These are phyloP conservation scores for Lobophora halterata DNA, from an alignment of 2,888 invertebrate genomes.

Conservation along the genomic window DNA sequence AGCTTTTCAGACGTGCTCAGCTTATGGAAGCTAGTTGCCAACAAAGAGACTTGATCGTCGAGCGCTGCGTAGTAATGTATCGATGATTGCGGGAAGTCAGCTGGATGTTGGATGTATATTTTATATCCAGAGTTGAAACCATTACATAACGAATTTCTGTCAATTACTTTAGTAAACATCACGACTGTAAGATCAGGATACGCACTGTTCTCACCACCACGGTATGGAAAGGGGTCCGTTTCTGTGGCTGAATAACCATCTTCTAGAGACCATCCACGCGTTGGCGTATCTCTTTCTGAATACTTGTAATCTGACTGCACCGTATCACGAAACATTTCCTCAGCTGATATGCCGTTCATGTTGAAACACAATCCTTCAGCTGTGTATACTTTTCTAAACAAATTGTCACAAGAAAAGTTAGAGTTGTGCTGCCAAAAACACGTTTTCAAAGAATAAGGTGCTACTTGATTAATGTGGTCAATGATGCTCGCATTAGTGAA, in stretches of 20 bases:
- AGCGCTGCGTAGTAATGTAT: neutral
- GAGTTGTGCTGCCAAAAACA: conserved; percentile 16
- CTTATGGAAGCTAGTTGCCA: neutral
- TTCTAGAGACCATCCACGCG: neutral
- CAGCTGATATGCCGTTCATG: conserved; percentile 39
- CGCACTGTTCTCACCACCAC: neutral
- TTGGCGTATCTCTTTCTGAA: neutral
- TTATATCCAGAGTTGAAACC: conserved; percentile 23
- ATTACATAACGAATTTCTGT: conserved; percentile 20
- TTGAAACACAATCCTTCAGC: conserved; percentile 46
- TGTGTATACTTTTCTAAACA: conserved; percentile 38
- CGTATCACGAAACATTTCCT: conserved; percentile 37
- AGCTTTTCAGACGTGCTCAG: neutral
- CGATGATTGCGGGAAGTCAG: conserved; percentile 33
- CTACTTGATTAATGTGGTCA: conserved; percentile 24
- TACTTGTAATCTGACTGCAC: neutral
- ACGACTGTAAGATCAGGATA: neutral
- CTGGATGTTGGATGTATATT: conserved; percentile 41
- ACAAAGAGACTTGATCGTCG: neutral
- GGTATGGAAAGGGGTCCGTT: neutral
- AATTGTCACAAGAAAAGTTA: neutral
- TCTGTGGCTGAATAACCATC: neutral
- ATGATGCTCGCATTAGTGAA: neutral
- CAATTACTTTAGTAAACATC: neutral
- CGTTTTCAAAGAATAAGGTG: conserved; percentile 18